These are phyloP conservation scores for Omphaloscelis lunosa DNA, from an alignment of 2,888 invertebrate genomes.

Conservation along the genomic window DNA sequence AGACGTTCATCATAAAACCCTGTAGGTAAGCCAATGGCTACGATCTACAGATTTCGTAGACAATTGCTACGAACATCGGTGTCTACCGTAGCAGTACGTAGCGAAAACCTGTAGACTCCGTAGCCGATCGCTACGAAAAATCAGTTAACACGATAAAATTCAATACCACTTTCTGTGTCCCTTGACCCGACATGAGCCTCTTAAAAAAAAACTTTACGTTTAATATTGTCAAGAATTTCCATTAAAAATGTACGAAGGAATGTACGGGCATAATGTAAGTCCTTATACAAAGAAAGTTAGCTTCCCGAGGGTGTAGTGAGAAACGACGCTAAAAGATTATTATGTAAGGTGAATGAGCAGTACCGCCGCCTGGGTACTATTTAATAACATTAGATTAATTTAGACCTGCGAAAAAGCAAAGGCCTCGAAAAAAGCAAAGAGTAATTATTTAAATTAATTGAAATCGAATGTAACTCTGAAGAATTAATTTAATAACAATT, in stretches of 20 bases:
- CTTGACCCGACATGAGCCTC: slow-evolving; percentile 15
- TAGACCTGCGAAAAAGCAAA: neutral
- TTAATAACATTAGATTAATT: slow-evolving; percentile 24
- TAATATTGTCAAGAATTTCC: slow-evolving; percentile 22
- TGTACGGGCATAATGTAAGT: slow-evolving; percentile 11
- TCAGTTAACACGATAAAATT: slow-evolving; percentile 20
- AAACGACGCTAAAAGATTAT: slow-evolving; percentile 44
- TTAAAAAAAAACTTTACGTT: slow-evolving; percentile 23
- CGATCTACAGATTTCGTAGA: neutral
- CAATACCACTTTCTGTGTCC: neutral
- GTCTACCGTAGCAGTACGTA: neutral
- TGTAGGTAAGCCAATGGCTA: neutral
- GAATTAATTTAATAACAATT: neutral
- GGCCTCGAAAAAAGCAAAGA: neutral
- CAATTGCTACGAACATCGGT: neutral
- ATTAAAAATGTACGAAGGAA: slow-evolving; percentile 30
- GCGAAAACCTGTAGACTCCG: neutral
- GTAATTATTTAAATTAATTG: neutral
- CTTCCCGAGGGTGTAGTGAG: slow-evolving; percentile 16
- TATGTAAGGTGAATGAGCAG: slow-evolving; percentile 28
- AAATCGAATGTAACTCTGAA: neutral
- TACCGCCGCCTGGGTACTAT: slow-evolving; percentile 30
- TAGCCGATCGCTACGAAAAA: slow-evolving; percentile 10
- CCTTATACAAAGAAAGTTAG: slow-evolving; percentile 13
- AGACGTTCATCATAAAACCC: neutral